These are phyloP conservation scores for Centroberyx gerrardi DNA, from an alignment of 2,797 vertebrate genomes.

Conservation along the genomic window DNA sequence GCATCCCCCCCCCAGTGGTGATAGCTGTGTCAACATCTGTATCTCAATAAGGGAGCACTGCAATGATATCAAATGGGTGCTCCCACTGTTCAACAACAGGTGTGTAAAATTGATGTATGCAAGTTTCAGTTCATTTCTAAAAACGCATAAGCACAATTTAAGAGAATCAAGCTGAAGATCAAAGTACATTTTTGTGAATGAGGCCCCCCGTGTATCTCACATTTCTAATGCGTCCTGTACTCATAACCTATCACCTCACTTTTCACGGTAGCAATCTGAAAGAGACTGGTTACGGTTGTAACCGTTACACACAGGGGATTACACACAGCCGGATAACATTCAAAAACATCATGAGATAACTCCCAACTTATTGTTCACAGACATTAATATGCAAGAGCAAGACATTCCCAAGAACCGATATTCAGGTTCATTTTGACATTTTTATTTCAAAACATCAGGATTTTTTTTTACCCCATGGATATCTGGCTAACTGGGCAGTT, in stretches of 20 bases:
- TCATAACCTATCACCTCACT: background rate
- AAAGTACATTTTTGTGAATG: background rate
- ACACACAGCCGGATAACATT: background rate
- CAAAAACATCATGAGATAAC: background rate
- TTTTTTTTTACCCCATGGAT: background rate
- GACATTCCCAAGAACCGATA: background rate
- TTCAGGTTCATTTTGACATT: background rate
- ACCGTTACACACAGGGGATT: background rate
- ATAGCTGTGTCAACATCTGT: background rate
- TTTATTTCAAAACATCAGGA: background rate
- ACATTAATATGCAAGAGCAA: background rate
- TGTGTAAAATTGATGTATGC: conserved; percentile 13
- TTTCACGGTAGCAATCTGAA: background rate
- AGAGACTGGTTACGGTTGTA: background rate
- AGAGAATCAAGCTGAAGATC: background rate
- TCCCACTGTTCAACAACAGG: conserved; percentile 4
- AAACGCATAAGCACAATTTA: conserved; percentile 4
- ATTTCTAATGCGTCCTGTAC: background rate
- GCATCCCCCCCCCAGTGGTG: conserved; percentile 5
- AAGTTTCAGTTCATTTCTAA: conserved; percentile 8
- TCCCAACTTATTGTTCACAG: background rate
- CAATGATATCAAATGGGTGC: background rate
- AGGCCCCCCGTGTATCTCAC: conserved; percentile 1
- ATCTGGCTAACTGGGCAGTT: background rate
- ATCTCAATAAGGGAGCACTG: background rate